A percentile compares a stretch with the other conserved stretches of the same genome.
phyloP scores from a whole-genome alignment of 2,113 vertebrate species.

The Osmerus eperlanus region DNA sequence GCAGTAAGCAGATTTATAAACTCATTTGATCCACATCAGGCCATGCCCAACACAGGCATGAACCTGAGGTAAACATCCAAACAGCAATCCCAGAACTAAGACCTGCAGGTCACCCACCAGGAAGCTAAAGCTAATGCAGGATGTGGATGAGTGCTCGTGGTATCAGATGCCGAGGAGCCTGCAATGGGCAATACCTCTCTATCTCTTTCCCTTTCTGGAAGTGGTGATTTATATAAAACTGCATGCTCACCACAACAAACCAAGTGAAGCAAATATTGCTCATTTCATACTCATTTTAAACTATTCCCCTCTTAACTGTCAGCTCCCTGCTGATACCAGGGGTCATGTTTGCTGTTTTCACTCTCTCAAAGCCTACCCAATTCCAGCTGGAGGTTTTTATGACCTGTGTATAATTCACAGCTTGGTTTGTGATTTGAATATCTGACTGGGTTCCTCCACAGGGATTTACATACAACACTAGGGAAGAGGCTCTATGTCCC shows the following conservation, averaged over 20 bases:
- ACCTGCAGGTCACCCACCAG: slow-evolving; percentile 29
- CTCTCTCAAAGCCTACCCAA: neutral
- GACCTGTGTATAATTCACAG: neutral
- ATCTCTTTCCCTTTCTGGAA: neutral
- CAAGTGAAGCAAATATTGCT: neutral
- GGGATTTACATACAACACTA: neutral
- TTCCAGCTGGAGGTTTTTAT: neutral
- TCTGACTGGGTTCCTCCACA: neutral
- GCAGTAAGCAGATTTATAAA: slow-evolving; percentile 63
- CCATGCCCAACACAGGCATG: slow-evolving; percentile 22
- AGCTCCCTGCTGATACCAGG: neutral
- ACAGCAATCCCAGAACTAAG: slow-evolving; percentile 26
- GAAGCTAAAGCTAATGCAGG: slow-evolving; percentile 43
- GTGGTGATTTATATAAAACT: neutral
- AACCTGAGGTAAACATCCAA: slow-evolving; percentile 54
- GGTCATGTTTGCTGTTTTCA: neutral
- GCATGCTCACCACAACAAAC: neutral
- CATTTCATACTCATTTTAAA: slow-evolving; percentile 7
- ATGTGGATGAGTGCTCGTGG: slow-evolving; percentile 36
- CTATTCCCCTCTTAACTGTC: neutral
- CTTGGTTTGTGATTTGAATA: neutral
- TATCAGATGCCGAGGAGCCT: neutral
- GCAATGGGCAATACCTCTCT: neutral
- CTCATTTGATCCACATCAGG: slow-evolving; percentile 34
- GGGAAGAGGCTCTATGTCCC: neutral